Percentiles rank a stretch among this genome's conserved stretches.
Evolutionary conservation across 1,140 invertebrate species (phyloP).

Genomic region (Nixonia krombeini): DNA sequence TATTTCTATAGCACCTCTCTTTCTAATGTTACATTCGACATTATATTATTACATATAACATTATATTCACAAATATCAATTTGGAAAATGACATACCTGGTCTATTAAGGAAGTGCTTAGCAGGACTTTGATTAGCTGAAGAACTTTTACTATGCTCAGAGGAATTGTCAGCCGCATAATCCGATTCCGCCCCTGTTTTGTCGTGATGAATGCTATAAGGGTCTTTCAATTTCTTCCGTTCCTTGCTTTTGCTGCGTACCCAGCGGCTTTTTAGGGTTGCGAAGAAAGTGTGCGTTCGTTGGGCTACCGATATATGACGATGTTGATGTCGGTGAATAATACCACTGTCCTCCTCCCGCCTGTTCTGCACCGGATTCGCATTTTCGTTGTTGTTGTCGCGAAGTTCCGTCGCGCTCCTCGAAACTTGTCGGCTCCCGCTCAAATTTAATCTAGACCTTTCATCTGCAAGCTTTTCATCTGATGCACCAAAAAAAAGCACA

Average conservation of each 20-base stretch:
- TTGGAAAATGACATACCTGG: constrained; percentile 63
- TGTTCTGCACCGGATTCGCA: constrained; percentile 35
- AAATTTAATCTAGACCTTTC: constrained; percentile 59
- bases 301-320: constrained; percentile 73
- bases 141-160: constrained; percentile 78
- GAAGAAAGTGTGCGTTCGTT: constrained; percentile 81
- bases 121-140: constrained; percentile 78
- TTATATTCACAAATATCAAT: too few species aligned
- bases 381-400: constrained; percentile 44
- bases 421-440: constrained; percentile 64
- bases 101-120: constrained; percentile 72
- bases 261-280: constrained; percentile 79
- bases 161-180: constrained; percentile 82
- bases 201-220: constrained; percentile 62
- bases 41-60: too few species aligned
- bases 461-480: constrained; percentile 37
- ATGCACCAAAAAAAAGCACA: not conserved
- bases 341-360: constrained; percentile 11
- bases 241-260: constrained; percentile 76
- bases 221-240: constrained; percentile 68
- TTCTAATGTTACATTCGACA: too few species aligned
- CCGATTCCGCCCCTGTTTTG: constrained; percentile 69
- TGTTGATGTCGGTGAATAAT: constrained; percentile 55
- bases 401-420: constrained; percentile 68
- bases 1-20: too few species aligned